Conservation (phyloP, 2,888 invertebrate species). For the Morinoia aosen region DNA sequence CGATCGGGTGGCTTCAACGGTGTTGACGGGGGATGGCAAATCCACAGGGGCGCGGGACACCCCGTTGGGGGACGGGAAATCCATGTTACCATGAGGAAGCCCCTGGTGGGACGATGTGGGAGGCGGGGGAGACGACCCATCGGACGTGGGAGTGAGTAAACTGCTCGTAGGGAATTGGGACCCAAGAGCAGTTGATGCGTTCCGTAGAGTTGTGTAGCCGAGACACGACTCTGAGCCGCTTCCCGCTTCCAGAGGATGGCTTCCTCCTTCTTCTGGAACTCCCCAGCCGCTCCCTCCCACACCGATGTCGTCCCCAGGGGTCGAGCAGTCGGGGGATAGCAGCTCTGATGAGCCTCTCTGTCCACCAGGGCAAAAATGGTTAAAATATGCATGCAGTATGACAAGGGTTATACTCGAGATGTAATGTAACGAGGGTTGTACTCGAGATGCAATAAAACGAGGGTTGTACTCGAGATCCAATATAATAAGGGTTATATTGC, state of each 20-base stretch:
- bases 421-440: too few species aligned
- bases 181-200: conserved; percentile 72
- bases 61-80: conserved; percentile 46
- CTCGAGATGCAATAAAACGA: too few species aligned
- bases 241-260: conserved; percentile 62
- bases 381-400: too few species aligned
- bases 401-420: too few species aligned
- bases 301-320: conserved; percentile 39
- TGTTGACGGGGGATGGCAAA: conserved; percentile 66
- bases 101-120: conserved; percentile 75
- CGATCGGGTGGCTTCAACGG: conserved; percentile 76
- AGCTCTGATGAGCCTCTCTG: conserved; percentile 27
- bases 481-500: too few species aligned
- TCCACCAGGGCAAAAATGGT: not conserved
- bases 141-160: conserved; percentile 34
- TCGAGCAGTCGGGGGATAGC: conserved; percentile 39
- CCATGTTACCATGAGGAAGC: conserved; percentile 71
- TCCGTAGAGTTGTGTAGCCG: conserved; percentile 72
- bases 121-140: conserved; percentile 53
- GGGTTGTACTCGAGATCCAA: too few species aligned
- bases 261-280: conserved; percentile 56
- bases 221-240: conserved; percentile 68
- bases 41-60: conserved; percentile 81
- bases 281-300: not conserved
- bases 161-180: conserved; percentile 74